Evolutionary conservation across 2,888 invertebrate species (phyloP), one percentile per base, ranked within the genome.

Genomic region (Phalera bucephala): DNA sequence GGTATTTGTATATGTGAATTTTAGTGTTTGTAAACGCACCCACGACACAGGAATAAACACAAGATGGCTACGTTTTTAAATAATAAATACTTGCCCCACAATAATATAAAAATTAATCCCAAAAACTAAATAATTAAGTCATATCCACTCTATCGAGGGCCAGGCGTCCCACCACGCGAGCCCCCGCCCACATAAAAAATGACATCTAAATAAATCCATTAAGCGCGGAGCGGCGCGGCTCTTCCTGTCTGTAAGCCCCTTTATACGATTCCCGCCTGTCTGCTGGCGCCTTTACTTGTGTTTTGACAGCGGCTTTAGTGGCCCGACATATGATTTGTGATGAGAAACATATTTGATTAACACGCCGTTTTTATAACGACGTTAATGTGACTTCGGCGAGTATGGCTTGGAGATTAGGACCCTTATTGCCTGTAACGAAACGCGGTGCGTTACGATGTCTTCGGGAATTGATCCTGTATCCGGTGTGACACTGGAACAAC

Each of bases 161-260:
- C 81, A 73, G 83, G 77, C 83, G 79, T 78, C 80, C 69, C 76
- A 57, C 68, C 52, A 66, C 57, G 64, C 67, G 61, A 80, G 85
- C 85, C 82, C 82, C 86, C 88, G 88, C 88, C 88, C 88, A 89
- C 88, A 87, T 88, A 88, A 88, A 89, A 89, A 88, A 88, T 88
- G 88, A 89, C 88, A 86, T 89, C 88, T 88, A 89, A 89, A 89
- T 89, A 88, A 87, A 88, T 88, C 88, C 88, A 89, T 89, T 89
- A 87, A 70, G 76, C 57, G 60, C 61, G 33, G 33, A 40, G 41
- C 59, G 57, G 71, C 69, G 57, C 60, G 60, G 71, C 69, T 81
- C 83, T 84, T 86, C 87, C 85, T 84, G 85, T 82, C 76, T 72
- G 67, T 71, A 66, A 72, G 76, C 72, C 81, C 82, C 80, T 83